Percentiles rank a stretch among this genome's conserved stretches.
phyloP scores from a whole-genome alignment of 2,888 invertebrate genomes.

The Drosophila stalkeri region DNA sequence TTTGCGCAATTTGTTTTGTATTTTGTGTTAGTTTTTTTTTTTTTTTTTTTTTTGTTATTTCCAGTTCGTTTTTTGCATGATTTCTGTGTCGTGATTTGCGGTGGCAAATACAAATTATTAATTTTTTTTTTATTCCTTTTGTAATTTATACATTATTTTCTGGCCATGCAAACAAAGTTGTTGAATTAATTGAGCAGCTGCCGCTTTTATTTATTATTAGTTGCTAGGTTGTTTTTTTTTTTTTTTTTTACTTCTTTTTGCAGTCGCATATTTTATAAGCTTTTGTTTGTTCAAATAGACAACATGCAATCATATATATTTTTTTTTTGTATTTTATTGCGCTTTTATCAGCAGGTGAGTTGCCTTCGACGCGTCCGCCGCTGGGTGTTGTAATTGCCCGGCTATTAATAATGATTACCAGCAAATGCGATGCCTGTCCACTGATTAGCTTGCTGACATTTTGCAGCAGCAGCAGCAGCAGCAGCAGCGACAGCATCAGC shows the following conservation, averaged over 20 bases:
- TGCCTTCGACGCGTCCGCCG: conserved; percentile 47
- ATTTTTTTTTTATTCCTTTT: conserved; percentile 30
- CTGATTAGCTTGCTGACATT: conserved; percentile 75
- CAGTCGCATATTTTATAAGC: conserved; percentile 59
- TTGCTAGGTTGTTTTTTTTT: conserved; percentile 22
- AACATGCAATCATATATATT: conserved; percentile 57
- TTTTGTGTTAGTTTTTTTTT: conserved; percentile 16
- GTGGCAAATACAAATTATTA: conserved; percentile 67
- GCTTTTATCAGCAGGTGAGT: conserved; percentile 52
- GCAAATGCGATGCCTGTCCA: conserved; percentile 64
- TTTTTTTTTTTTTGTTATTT: conserved; percentile 27
- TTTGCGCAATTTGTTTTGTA: conserved; percentile 69
- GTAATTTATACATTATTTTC: conserved; percentile 68
- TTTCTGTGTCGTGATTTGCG: conserved; percentile 75
- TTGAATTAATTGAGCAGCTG: conserved; percentile 73
- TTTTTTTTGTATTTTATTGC: conserved; percentile 23
- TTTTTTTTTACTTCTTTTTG: conserved; percentile 17
- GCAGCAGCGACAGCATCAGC: neutral
- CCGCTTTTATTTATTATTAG: conserved; percentile 62
- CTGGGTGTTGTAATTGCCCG: conserved; percentile 68
- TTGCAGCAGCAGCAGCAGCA: conserved; percentile 37
- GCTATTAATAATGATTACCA: conserved; percentile 77
- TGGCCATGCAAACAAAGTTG: conserved; percentile 62
- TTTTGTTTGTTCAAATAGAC: conserved; percentile 58
- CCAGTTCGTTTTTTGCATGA: conserved; percentile 66